Conservation (phyloP, 1,140 invertebrate species). For the Aphis craccivora region DNA sequence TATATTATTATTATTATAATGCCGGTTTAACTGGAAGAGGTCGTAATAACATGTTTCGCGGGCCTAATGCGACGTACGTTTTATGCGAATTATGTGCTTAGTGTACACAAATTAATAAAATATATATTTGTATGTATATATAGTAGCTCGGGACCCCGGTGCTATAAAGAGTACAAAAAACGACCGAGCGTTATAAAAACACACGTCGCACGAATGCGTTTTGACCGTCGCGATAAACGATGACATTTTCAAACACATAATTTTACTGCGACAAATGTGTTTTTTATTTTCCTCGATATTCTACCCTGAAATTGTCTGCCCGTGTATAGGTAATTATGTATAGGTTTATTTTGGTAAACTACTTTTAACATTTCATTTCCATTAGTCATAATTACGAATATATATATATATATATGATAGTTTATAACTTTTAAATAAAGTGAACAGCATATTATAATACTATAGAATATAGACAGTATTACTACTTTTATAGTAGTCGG, state of each 20-base stretch:
- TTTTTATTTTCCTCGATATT: neutral
- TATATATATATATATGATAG: neutral
- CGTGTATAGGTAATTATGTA: neutral
- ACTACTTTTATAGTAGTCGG: no score
- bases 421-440: neutral
- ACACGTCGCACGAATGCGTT: neutral
- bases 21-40: neutral
- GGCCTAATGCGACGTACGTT: slow-evolving; percentile 21
- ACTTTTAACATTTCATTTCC: neutral
- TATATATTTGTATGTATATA: neutral
- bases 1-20: neutral
- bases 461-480: no score
- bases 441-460: no score
- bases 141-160: neutral
- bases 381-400: neutral
- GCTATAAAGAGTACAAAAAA: neutral
- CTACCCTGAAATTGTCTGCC: neutral
- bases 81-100: slow-evolving; percentile 15
- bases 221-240: neutral
- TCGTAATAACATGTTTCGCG: slow-evolving; percentile 21
- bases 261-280: neutral
- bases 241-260: neutral
- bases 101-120: slow-evolving; percentile 19
- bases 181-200: neutral
- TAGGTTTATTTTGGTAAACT: neutral